These are phyloP conservation scores for Bufo bufo DNA, from an alignment of 2,113 vertebrate species.

Conservation along the genomic window DNA sequence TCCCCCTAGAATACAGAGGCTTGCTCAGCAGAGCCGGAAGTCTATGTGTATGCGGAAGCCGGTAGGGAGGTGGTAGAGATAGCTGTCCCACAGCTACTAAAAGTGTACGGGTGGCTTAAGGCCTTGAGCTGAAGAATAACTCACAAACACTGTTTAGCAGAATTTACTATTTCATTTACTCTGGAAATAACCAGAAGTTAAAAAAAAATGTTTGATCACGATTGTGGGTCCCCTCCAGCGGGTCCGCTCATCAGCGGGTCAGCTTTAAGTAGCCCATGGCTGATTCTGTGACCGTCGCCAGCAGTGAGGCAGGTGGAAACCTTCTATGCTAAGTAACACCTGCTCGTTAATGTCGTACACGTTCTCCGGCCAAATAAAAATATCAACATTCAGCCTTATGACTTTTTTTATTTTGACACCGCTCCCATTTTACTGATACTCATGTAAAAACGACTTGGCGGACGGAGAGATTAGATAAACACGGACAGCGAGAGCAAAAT, in stretches of 20 bases:
- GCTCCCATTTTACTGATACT: not conserved
- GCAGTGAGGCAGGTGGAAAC: not conserved
- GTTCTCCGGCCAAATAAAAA: not conserved
- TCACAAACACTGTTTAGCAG: no score
- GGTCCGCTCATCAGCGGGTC: not conserved
- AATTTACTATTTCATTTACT: no score
- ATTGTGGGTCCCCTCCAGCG: not conserved
- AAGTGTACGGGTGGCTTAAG: no score
- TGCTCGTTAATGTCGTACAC: not conserved
- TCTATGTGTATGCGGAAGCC: no score
- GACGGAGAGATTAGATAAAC: not conserved
- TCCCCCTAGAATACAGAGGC: no score
- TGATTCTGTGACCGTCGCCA: not conserved
- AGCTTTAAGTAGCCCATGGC: not conserved
- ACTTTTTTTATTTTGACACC: slow-evolving; percentile 4
- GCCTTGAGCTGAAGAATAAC: no score
- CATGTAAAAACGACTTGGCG: not conserved
- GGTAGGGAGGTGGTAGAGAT: no score
- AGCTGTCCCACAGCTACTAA: no score
- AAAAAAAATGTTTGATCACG: no score
- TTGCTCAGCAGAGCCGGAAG: no score
- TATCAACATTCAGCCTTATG: not conserved
- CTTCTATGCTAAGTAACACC: slow-evolving; percentile 8
- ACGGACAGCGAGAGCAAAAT: slow-evolving; percentile 11
- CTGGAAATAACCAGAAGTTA: no score